A percentile compares a stretch with the other conserved stretches of the same genome.
Conservation (phyloP, 2,113 vertebrate species). For the Esox niger region DNA sequence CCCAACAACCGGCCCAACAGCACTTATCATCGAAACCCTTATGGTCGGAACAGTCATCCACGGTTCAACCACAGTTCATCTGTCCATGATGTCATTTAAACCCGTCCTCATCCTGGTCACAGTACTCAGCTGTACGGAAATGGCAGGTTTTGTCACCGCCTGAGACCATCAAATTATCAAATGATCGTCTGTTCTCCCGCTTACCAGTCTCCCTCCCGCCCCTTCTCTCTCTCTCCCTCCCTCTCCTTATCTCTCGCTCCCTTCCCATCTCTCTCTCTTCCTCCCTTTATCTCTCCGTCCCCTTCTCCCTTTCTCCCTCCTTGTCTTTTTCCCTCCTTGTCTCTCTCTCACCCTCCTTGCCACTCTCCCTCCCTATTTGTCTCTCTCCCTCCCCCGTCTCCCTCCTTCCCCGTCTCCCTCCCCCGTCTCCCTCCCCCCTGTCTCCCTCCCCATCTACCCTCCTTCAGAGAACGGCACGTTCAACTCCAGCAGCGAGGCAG, state of each 20-base stretch:
- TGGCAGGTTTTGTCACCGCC: no score
- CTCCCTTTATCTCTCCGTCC: background rate
- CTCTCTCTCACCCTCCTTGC: background rate
- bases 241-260: background rate
- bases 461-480: conserved; percentile 87
- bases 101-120: no score
- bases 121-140: no score
- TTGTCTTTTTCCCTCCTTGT: background rate
- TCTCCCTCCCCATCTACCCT: background rate
- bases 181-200: background rate
- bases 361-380: background rate
- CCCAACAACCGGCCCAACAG: background rate
- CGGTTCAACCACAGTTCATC: no score
- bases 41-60: no score
- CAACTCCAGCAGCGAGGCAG: conserved; percentile 94
- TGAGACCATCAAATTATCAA: background rate
- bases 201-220: background rate
- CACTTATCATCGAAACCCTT: no score
- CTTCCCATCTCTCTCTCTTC: background rate
- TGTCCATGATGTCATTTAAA: no score
- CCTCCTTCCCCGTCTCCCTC: background rate
- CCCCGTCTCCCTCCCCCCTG: conserved; percentile 5
- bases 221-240: background rate
- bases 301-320: conserved; percentile 9
- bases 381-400: background rate